These are phyloP conservation scores for Caenorhabditis uteleia DNA, from an alignment of 2,888 invertebrate species.

Conservation along the genomic window DNA sequence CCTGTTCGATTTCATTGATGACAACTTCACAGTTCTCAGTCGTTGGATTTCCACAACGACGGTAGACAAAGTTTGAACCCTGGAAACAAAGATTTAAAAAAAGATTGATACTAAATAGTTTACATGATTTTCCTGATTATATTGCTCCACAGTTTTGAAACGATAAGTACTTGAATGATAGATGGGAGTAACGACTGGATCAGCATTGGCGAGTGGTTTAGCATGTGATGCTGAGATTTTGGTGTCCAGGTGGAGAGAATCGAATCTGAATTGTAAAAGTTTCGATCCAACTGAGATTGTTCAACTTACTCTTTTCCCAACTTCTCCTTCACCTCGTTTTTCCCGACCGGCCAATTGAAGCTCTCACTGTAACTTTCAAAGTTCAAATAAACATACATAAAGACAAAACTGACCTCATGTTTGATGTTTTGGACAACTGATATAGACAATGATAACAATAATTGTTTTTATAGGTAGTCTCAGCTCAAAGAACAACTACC, in stretches of 20 bases:
- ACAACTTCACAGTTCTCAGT: constrained; percentile 51
- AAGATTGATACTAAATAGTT: no score
- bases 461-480: no score
- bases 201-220: constrained; percentile 35
- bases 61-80: constrained; percentile 47
- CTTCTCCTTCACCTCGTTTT: constrained; percentile 39
- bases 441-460: no score
- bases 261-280: constrained; percentile 18
- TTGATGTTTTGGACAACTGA: no score
- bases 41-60: constrained; percentile 55
- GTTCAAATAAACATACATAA: no score
- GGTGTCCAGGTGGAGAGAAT: constrained; percentile 26
- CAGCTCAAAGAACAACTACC: no score
- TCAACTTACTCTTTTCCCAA: constrained; percentile 36
- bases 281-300: no score
- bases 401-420: constrained; percentile 20
- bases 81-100: no score
- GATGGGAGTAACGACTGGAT: constrained; percentile 52
- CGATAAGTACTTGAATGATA: constrained; percentile 48
- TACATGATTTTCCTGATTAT: constrained; percentile 39
- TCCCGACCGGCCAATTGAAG: constrained; percentile 45
- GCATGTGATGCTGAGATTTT: constrained; percentile 36
- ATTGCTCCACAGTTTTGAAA: constrained; percentile 41
- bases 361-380: no score
- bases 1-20: constrained; percentile 53